phyloP scores from a whole-genome alignment of 92 coral and sea anemone species.

The Diadumene lineata region DNA sequence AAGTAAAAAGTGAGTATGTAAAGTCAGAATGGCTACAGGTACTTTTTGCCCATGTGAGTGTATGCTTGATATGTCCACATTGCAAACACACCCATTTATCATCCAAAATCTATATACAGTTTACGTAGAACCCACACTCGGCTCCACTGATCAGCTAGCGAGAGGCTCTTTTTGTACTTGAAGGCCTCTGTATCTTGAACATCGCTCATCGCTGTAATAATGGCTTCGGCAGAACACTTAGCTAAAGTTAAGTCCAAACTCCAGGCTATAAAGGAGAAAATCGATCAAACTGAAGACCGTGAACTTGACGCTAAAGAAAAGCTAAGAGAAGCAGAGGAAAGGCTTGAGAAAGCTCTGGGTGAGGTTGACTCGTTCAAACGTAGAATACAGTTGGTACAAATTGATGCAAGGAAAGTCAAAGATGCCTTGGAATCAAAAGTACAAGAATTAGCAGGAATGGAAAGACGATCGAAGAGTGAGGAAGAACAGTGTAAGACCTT shows the following conservation, averaged over 20 bases:
- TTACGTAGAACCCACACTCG: not conserved
- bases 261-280: constrained; percentile 69
- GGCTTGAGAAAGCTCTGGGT: constrained; percentile 64
- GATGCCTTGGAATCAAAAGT: constrained; percentile 49
- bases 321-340: constrained; percentile 57
- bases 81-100: constrained; percentile 22
- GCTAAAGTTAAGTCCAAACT: constrained; percentile 75
- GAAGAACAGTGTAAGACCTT: constrained; percentile 70
- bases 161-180: constrained; percentile 7
- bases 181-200: not conserved
- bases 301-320: constrained; percentile 64
- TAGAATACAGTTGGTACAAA: constrained; percentile 58
- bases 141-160: constrained; percentile 16
- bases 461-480: constrained; percentile 38
- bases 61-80: constrained; percentile 8
- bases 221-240: constrained; percentile 36
- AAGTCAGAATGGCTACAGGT: constrained; percentile 19
- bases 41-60: not conserved
- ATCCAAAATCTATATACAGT: not conserved
- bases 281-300: constrained; percentile 79
- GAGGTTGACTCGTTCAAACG: constrained; percentile 81
- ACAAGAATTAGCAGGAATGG: constrained; percentile 38
- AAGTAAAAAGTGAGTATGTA: not conserved
- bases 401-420: constrained; percentile 37
- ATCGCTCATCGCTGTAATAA: not conserved